A percentile compares a stretch with the other conserved stretches of the same genome.
phyloP scores from a whole-genome alignment of 2,888 invertebrate species.

The Aleiodes testaceus region DNA sequence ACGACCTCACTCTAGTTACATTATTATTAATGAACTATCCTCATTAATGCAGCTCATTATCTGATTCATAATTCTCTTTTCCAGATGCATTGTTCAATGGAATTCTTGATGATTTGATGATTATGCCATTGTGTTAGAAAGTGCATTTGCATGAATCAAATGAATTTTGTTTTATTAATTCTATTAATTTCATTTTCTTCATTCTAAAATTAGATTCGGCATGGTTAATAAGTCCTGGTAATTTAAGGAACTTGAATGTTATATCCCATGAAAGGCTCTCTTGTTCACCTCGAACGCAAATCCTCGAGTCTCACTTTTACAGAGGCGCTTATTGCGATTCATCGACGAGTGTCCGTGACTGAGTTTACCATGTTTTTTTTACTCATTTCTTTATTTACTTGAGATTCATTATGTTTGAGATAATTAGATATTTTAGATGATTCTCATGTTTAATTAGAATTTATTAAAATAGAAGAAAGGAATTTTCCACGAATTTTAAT shows the following conservation, averaged over 20 bases:
- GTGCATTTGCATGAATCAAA: no score
- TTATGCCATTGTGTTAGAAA: no score
- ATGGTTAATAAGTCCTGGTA: constrained; percentile 17
- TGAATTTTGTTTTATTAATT: no score
- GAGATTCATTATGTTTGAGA: no score
- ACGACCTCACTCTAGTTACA: constrained; percentile 51
- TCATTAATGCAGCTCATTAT: no score
- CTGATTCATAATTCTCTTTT: no score
- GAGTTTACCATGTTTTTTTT: constrained; percentile 38
- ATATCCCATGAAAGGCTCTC: constrained; percentile 53
- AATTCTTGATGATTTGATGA: no score
- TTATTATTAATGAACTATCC: constrained; percentile 48
- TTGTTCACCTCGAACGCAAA: constrained; percentile 58
- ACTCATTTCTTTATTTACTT: constrained; percentile 22
- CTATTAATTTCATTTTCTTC: no score
- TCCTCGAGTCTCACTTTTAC: constrained; percentile 54
- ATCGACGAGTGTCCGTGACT: constrained; percentile 42
- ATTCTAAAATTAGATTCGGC: no score
- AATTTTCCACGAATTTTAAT: not conserved
- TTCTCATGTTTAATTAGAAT: no score
- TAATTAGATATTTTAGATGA: not conserved
- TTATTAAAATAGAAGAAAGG: no score
- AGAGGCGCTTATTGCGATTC: constrained; percentile 42
- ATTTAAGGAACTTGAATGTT: constrained; percentile 44
- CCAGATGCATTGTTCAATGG: no score